Evolutionary conservation across 2,113 vertebrate genomes (phyloP).

Genomic region (Aegypius monachus): DNA sequence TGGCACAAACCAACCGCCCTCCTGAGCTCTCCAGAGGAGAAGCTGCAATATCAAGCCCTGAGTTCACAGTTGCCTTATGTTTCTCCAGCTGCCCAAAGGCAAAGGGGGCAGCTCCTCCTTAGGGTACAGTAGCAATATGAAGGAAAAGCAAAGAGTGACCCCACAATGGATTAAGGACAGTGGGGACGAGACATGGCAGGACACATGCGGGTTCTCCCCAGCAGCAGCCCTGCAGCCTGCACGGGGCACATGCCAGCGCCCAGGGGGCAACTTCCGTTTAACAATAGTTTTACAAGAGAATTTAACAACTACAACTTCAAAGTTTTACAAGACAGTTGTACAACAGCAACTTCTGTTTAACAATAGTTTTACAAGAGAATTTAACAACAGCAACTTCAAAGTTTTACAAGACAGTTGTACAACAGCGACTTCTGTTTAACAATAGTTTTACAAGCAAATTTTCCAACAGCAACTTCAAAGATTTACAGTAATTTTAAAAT

Average conservation of each 20-base stretch:
- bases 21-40: not conserved
- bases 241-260: fast-evolving
- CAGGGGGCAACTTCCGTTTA: too few relatives aligned
- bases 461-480: too few relatives aligned
- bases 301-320: too few relatives aligned
- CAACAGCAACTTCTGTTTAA: too few relatives aligned
- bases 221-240: not conserved
- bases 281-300: too few relatives aligned
- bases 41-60: not conserved
- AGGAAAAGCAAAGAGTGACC: not conserved
- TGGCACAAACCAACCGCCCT: not conserved
- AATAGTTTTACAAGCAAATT: too few relatives aligned
- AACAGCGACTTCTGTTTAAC: too few relatives aligned
- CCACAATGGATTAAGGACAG: not conserved
- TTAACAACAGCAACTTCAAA: too few relatives aligned
- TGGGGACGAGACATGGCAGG: fast-evolving
- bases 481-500: too few relatives aligned
- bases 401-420: too few relatives aligned
- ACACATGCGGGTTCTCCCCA: not conserved
- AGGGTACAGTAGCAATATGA: not conserved
- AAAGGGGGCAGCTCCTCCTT: not conserved
- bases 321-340: too few relatives aligned
- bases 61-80: not conserved
- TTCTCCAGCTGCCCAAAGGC: not conserved
- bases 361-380: too few relatives aligned